Evolutionary conservation across 2,888 invertebrate species (phyloP), one percentile per base, ranked within the genome.

Genomic region (Argynnis bischoffii): DNA sequence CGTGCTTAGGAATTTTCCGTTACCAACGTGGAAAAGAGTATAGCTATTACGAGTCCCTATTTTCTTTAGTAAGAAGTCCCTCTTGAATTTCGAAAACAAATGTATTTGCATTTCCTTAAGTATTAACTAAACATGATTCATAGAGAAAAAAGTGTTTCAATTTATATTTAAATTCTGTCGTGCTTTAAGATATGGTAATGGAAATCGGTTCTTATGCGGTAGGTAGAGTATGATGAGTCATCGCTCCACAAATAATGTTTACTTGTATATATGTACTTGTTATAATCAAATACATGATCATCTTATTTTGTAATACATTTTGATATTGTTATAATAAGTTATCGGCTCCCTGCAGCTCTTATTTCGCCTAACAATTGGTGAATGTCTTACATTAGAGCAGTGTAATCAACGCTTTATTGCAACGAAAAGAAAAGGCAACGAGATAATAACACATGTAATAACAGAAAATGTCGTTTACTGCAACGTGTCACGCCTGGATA

Each of bases 401-500:
- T 77, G 84, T 87, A 91, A 92, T 91, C 90, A 90, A 90, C 87
- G 82, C 85, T 87, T 89, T 90, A 91, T 90, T 89, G 82, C 84
- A 72, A 73, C 81, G 78, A 86, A 87, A 89, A 87, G 87, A 89
- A 90, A 90, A 88, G 81, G 64, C 86, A 88, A 91, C 89, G 89
- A 82, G 81, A 79, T 74, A 76, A 78, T 76, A 83, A 89, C 85
- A 88, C 85, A 84, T 82, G 88, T 89, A 89, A 90, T 90, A 89
- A 86, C 87, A 81, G 81, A 83, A 84, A 87, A 85, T 84, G 85
- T 81, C 81, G 80, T 81, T 78, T 73, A 79, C 77, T 76, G 79
- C 81, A 83, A 87, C 90, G 90, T 92, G 92, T 87, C 84, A 80
- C 85, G 89, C 86, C 83, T 92, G 83, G 87, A 88, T 90, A 90